Evolutionary conservation across 2,797 vertebrate genomes (phyloP).

Genomic region (Hoplostethus mediterraneus): DNA sequence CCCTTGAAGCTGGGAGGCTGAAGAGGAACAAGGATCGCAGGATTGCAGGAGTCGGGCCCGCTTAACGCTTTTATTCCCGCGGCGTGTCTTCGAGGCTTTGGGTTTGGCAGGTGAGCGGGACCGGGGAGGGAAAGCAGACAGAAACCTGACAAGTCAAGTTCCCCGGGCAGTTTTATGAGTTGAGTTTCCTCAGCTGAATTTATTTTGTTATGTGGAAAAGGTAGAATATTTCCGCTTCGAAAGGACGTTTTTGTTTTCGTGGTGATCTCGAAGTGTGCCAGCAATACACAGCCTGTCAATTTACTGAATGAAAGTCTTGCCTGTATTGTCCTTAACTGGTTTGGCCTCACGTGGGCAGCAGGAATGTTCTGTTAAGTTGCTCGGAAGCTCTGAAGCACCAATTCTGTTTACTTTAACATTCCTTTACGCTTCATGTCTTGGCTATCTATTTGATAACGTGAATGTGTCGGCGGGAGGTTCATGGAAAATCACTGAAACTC

Average conservation of each 20-base stretch:
- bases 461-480: background rate
- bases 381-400: background rate
- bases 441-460: background rate
- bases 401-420: conserved; percentile 6
- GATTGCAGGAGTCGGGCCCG: too few species aligned
- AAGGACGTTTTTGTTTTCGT: background rate
- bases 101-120: too few species aligned
- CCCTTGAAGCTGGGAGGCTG: too few species aligned
- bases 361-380: background rate
- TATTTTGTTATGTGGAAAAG: background rate
- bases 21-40: too few species aligned
- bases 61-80: too few species aligned
- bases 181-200: background rate
- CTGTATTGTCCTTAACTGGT: background rate
- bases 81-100: too few species aligned
- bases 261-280: background rate
- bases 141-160: too few species aligned
- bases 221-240: background rate
- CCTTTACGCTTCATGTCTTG: background rate
- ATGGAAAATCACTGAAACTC: background rate
- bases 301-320: too few species aligned
- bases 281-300: background rate
- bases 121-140: too few species aligned
- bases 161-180: too few species aligned
- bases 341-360: background rate